A percentile compares a stretch with the other conserved stretches of the same genome.
Conservation (phyloP, 2,888 invertebrate species). For the Cantharis rufa region DNA sequence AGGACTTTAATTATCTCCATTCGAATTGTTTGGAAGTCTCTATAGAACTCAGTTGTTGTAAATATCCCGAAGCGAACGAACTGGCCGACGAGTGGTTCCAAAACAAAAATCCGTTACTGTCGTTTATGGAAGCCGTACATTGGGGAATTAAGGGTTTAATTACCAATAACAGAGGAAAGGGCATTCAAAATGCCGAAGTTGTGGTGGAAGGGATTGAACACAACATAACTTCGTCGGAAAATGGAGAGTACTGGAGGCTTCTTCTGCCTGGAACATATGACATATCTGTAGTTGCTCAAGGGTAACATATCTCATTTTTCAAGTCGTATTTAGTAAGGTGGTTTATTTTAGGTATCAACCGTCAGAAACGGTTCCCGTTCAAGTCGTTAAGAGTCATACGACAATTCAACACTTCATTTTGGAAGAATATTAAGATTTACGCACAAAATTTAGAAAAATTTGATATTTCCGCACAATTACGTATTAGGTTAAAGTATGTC, state of each 20-base stretch:
- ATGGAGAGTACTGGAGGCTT: slow-evolving; percentile 94
- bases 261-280: slow-evolving; percentile 85
- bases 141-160: slow-evolving; percentile 74
- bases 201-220: slow-evolving; percentile 79
- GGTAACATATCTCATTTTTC: slow-evolving; percentile 58
- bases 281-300: slow-evolving; percentile 72
- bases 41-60: slow-evolving; percentile 94
- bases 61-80: slow-evolving; percentile 76
- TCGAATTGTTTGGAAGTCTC: slow-evolving; percentile 97
- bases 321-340: not conserved
- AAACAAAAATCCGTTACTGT: slow-evolving; percentile 83
- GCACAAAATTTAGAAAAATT: not conserved
- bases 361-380: slow-evolving; percentile 53
- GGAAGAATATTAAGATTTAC: not conserved
- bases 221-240: slow-evolving; percentile 73
- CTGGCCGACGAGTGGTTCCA: slow-evolving; percentile 80
- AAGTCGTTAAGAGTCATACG: slow-evolving; percentile 47
- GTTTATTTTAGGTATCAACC: slow-evolving; percentile 58
- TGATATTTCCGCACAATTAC: not conserved
- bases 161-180: slow-evolving; percentile 58
- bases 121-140: slow-evolving; percentile 82
- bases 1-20: slow-evolving; percentile 95
- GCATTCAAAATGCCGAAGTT: slow-evolving; percentile 76
- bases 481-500: not conserved
- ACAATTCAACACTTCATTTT: slow-evolving; percentile 1